These are phyloP conservation scores for Philotrypesis tridentata DNA, from an alignment of 1,140 invertebrate genomes.

Conservation along the genomic window DNA sequence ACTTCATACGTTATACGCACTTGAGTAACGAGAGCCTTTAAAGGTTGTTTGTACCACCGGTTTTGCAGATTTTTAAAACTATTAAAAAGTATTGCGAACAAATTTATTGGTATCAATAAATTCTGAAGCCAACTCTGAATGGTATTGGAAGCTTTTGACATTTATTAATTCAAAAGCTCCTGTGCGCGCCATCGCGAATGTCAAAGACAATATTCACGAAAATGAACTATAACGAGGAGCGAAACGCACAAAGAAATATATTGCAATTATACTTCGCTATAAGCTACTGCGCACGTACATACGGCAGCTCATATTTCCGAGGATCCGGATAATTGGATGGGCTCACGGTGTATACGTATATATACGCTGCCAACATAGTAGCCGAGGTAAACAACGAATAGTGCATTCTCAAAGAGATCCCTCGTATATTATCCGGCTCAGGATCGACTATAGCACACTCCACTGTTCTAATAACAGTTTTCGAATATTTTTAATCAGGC, in stretches of 20 bases:
- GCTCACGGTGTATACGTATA: background rate
- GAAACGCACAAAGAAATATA: background rate
- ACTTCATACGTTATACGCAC: background rate
- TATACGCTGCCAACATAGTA: background rate
- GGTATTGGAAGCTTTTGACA: too few relatives aligned
- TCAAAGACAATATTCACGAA: background rate
- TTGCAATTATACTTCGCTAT: background rate
- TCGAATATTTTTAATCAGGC: background rate
- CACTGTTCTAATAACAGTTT: too few relatives aligned
- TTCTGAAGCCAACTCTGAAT: too few relatives aligned
- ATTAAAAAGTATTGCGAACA: too few relatives aligned
- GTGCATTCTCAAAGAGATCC: background rate
- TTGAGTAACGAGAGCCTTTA: background rate
- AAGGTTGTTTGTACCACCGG: too few relatives aligned
- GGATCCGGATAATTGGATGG: slow-evolving; percentile 20
- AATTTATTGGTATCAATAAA: too few relatives aligned
- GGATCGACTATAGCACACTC: background rate
- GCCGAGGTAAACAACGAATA: background rate
- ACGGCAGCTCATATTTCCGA: background rate
- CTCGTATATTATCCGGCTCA: background rate
- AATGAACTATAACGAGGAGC: background rate
- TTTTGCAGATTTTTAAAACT: too few relatives aligned
- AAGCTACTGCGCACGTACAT: background rate
- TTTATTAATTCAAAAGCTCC: background rate
- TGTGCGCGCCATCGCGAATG: background rate